Percentiles rank a stretch among this genome's conserved stretches.
Evolutionary conservation across 2,113 vertebrate genomes (phyloP).

Genomic region (Corydoras maculifer): DNA sequence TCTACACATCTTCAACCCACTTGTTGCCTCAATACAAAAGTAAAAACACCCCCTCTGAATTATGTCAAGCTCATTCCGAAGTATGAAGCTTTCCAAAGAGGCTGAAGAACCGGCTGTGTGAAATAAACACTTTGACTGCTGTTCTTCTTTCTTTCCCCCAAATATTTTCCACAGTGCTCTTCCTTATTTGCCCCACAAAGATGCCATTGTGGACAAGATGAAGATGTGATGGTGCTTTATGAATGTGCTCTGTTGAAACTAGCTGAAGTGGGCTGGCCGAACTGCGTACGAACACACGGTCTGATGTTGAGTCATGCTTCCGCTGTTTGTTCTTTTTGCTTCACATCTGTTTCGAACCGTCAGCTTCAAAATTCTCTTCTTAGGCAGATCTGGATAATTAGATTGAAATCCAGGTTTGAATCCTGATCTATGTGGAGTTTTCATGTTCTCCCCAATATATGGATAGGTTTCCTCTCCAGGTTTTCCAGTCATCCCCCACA

Average conservation of each 20-base stretch:
- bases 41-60: conserved; percentile 2
- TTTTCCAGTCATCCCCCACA: no score
- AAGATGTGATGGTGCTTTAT: conserved; percentile 17
- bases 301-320: conserved; percentile 34
- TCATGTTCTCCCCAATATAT: not conserved
- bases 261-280: conserved; percentile 20
- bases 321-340: conserved; percentile 7
- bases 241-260: conserved; percentile 31
- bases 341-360: not conserved
- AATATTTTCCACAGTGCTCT: conserved; percentile 40
- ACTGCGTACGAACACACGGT: conserved; percentile 27
- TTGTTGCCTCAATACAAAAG: conserved; percentile 30
- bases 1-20: conserved; percentile 18
- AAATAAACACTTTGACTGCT: conserved; percentile 37
- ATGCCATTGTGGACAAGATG: conserved; percentile 32
- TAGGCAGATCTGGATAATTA: not conserved
- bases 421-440: not conserved
- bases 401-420: not conserved
- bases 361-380: not conserved
- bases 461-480: not conserved
- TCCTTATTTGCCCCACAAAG: conserved; percentile 37
- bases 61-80: not conserved
- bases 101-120: conserved; percentile 29
- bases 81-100: conserved; percentile 23
- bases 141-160: conserved; percentile 25